phyloP scores from a whole-genome alignment of 2,888 invertebrate genomes.

The Nymphalis urticae region DNA sequence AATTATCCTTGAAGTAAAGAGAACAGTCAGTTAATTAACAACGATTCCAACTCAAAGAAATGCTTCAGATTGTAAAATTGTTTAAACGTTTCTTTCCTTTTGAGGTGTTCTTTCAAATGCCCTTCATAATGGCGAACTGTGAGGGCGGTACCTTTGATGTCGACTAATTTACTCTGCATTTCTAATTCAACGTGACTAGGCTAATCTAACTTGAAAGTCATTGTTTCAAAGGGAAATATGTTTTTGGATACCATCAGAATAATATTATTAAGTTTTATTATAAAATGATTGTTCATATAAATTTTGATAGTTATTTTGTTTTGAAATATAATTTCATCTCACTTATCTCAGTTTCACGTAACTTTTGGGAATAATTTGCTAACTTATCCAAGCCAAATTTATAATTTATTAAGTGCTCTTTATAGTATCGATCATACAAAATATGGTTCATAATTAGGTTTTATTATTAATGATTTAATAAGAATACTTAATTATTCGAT shows the following conservation, averaged over 20 bases:
- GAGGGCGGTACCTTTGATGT: slow-evolving; percentile 15
- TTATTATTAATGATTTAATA: no score
- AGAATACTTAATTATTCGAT: no score
- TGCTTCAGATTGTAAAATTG: slow-evolving; percentile 25
- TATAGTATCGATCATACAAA: no score
- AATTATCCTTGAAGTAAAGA: slow-evolving; percentile 20
- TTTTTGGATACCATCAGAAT: background rate
- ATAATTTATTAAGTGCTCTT: no score
- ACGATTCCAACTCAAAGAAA: slow-evolving; percentile 23
- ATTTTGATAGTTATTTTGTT: no score
- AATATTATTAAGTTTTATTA: background rate
- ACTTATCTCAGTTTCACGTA: no score
- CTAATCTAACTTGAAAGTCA: background rate
- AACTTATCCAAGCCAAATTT: no score
- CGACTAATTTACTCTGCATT: slow-evolving; percentile 9
- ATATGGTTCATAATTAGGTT: no score
- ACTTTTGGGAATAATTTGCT: no score
- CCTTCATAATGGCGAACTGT: slow-evolving; percentile 7
- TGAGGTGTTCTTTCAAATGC: slow-evolving; percentile 20
- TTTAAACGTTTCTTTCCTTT: slow-evolving; percentile 28
- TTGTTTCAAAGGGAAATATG: background rate
- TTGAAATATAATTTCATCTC: no score
- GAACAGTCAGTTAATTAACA: slow-evolving; percentile 23
- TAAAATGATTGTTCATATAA: background rate
- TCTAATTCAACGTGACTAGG: slow-evolving; percentile 10